A percentile compares a stretch with the other conserved stretches of the same genome.
phyloP scores from a whole-genome alignment of 2,797 vertebrate species.

The Anguilla megastoma region DNA sequence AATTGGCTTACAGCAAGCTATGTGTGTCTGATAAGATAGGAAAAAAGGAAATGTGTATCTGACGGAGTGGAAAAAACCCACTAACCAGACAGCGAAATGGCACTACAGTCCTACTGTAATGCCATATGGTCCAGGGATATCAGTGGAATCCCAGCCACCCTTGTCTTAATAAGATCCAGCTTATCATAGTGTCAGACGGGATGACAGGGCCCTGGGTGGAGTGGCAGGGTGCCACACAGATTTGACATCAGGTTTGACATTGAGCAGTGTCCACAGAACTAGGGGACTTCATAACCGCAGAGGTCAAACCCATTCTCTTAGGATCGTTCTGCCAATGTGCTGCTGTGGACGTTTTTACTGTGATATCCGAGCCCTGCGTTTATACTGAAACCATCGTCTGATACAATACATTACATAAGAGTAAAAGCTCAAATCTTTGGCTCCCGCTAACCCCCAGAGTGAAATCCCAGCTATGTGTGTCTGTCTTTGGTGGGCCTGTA shows the following conservation, averaged over 20 bases:
- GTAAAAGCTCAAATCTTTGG: constrained; percentile 59
- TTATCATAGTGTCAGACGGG: constrained; percentile 73
- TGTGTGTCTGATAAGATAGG: neutral
- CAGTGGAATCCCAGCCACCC: constrained; percentile 75
- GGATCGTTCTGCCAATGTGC: neutral
- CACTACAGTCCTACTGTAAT: constrained; percentile 69
- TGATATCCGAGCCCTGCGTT: neutral
- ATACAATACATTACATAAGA: constrained; percentile 55
- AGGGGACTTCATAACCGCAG: neutral
- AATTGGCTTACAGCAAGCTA: neutral
- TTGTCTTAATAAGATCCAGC: constrained; percentile 78
- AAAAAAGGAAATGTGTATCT: constrained; percentile 37
- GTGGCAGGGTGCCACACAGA: constrained; percentile 63
- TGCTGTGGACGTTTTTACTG: neutral
- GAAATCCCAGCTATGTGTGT: constrained; percentile 47
- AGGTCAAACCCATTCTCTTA: neutral
- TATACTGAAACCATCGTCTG: neutral
- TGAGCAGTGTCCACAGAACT: neutral
- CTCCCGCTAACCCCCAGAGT: constrained; percentile 56
- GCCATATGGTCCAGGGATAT: constrained; percentile 71
- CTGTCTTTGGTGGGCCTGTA: constrained; percentile 54
- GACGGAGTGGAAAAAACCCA: constrained; percentile 42
- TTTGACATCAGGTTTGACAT: constrained; percentile 12
- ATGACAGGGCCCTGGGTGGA: constrained; percentile 71
- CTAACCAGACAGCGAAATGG: constrained; percentile 62